Base-by-base conservation (phyloP, 2,888 invertebrate species). In the Globia sparganii region DNA sequence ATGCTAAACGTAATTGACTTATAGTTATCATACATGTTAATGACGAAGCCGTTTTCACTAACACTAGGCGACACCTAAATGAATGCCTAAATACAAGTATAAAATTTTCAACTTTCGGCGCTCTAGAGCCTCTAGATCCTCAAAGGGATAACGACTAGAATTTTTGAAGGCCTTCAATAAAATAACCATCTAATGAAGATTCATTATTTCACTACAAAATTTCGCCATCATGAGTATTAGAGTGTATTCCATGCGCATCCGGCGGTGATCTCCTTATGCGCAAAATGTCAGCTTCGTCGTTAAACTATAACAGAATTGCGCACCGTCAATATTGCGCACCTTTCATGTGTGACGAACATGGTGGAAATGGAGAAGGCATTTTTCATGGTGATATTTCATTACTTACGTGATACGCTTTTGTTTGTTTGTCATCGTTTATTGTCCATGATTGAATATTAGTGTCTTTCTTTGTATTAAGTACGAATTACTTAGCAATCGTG, bases 281-380 rank as follows among this genome's bases (percentile, higher is more conserved):
- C 90, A 89, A 93, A 94, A 93, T 94, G 94, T 94, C 94, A 94
- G 91, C 91, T 89, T 87, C 88, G 90, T 93, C 94, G 93, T 94
- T 92, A 93, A 94, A 93, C 92, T 93, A 91, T 92, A 90, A 91
- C 91, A 90, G 91, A 91, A 89, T 85, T 86, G 80, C 85, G 62
- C 77, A 72, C 71, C 81, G 83, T 87, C 86, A 88, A 91, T 83
- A 84, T 86, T 72, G 78, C 59, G 69, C 75, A 68, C 68, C 84
- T 74, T 82, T 78, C 81, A 91, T 87, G 80, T 85, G 80, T 72
- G 78, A 90, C 64, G 67, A 46, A 59, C 4, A 13, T 25, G 40
- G n/a, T 40, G 11, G 25, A 43, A 21, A 25, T 78, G 81, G 86
- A 87, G 73, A 37, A 62, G 87, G 88, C 25, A 49, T 64, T 74